These are phyloP conservation scores for Embidobia sp. DNA, from an alignment of 2,888 invertebrate genomes.

Conservation along the genomic window DNA sequence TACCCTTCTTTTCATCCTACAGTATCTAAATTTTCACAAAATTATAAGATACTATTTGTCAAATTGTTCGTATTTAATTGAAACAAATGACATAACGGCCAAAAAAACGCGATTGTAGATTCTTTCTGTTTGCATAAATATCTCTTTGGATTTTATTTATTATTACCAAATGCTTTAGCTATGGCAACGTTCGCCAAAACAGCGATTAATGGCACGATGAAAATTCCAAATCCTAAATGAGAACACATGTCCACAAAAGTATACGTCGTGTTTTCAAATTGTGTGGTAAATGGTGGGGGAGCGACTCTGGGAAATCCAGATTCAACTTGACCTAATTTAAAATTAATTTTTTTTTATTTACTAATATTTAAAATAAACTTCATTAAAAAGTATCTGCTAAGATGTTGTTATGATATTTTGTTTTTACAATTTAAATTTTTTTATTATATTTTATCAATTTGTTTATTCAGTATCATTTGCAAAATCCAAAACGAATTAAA, in stretches of 20 bases:
- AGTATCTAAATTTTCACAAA: too few relatives aligned
- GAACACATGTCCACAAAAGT: constrained; percentile 86
- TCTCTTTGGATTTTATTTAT: constrained; percentile 45
- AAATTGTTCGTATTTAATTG: too few relatives aligned
- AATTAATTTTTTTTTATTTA: not conserved
- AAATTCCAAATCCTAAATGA: constrained; percentile 88
- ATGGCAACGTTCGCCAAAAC: constrained; percentile 96
- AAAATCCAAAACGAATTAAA: too few relatives aligned
- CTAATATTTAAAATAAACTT: too few relatives aligned
- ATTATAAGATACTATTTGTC: too few relatives aligned
- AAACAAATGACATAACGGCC: too few relatives aligned
- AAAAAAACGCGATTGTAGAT: not conserved
- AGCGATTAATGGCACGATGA: constrained; percentile 92
- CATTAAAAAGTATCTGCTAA: too few relatives aligned
- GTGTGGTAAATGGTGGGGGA: constrained; percentile 87
- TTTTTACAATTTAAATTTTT: too few relatives aligned
- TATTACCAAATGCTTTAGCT: constrained; percentile 94
- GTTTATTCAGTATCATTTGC: too few relatives aligned
- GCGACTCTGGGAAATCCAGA: constrained; percentile 87
- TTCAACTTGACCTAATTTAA: constrained; percentile 83
- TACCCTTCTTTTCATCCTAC: too few relatives aligned
- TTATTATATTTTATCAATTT: too few relatives aligned
- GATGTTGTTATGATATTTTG: too few relatives aligned
- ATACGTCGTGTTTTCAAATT: constrained; percentile 84
- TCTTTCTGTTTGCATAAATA: constrained; percentile 11